A percentile compares a stretch with the other conserved stretches of the same genome.
phyloP scores from a whole-genome alignment of 2,797 vertebrate genomes.

The Scolopax rusticola region DNA sequence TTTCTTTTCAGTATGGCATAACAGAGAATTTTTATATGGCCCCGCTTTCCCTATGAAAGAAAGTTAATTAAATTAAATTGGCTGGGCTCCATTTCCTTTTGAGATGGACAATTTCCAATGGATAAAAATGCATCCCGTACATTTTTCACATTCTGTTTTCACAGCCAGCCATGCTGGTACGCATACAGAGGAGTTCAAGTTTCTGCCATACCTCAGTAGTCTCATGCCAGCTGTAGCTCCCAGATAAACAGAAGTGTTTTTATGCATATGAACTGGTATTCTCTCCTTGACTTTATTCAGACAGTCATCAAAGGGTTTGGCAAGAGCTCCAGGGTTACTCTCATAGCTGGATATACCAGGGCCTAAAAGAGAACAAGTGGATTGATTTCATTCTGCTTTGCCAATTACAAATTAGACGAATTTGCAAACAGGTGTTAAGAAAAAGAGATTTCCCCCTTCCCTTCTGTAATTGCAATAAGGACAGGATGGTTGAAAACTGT shows the following conservation, averaged over 20 bases:
- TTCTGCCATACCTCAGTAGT: slow-evolving; percentile 85
- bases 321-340: slow-evolving; percentile 75
- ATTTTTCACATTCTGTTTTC: neutral
- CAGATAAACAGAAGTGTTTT: slow-evolving; percentile 85
- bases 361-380: slow-evolving; percentile 77
- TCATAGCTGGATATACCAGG: slow-evolving; percentile 88
- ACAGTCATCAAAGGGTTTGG: slow-evolving; percentile 81
- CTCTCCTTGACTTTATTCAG: slow-evolving; percentile 77
- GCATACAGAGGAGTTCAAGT: neutral
- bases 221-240: slow-evolving; percentile 98
- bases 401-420: slow-evolving; percentile 23
- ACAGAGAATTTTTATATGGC: neutral
- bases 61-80: slow-evolving; percentile 19
- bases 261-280: slow-evolving; percentile 85
- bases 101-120: neutral
- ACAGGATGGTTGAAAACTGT: neutral
- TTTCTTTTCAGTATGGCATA: neutral
- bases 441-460: neutral
- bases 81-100: slow-evolving; percentile 14
- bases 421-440: slow-evolving; percentile 3
- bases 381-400: slow-evolving; percentile 28
- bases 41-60: neutral
- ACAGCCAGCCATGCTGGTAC: neutral
- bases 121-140: neutral
- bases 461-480: neutral